A percentile compares a stretch with the other conserved stretches of the same genome.
phyloP scores from a whole-genome alignment of 2,888 invertebrate species.

The Apamea crenata region DNA sequence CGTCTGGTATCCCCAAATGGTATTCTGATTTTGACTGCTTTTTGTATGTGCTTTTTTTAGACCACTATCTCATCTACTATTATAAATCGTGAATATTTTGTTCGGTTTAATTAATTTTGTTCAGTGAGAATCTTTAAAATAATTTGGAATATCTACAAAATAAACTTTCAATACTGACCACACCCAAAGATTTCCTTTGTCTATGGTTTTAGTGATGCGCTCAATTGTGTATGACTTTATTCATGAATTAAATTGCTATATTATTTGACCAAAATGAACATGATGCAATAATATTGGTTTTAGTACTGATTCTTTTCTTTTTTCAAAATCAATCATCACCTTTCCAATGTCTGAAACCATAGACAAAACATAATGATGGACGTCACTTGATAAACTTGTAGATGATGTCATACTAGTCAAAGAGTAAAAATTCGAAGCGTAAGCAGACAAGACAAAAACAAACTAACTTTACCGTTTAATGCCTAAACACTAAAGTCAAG shows the following conservation, averaged over 20 bases:
- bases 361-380: conserved; percentile 50
- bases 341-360: conserved; percentile 36
- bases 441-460: conserved; percentile 29
- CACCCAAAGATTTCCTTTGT: background rate
- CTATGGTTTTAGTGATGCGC: conserved; percentile 30
- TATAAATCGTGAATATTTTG: background rate
- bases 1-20: conserved; percentile 4
- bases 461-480: background rate
- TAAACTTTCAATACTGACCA: background rate
- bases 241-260: background rate
- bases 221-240: background rate
- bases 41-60: background rate
- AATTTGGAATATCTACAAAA: background rate
- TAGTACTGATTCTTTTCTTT: no score
- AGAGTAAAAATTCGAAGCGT: conserved; percentile 47
- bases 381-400: conserved; percentile 65
- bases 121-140: no score
- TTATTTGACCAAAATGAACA: background rate
- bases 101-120: background rate
- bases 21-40: background rate
- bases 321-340: no score
- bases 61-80: background rate
- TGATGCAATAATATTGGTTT: no score
- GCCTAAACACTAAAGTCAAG: background rate
- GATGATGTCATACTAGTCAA: conserved; percentile 73